Evolutionary conservation across 2,113 vertebrate species (phyloP).

Genomic region (Pseudolaguvia tuberculata): DNA sequence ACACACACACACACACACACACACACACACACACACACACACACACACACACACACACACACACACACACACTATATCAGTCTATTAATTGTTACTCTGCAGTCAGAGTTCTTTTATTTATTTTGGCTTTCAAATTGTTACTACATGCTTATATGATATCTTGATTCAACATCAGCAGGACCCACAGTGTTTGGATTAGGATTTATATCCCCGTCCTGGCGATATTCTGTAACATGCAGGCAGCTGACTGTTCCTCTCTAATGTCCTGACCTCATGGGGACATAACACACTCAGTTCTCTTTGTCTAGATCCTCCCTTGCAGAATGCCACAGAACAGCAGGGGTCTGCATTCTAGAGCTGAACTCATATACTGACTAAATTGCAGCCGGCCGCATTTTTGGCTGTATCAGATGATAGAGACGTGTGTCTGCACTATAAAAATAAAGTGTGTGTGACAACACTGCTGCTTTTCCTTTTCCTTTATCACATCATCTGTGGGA

Average conservation of each 20-base stretch:
- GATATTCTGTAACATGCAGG: slow-evolving; percentile 47
- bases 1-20: no score
- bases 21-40: no score
- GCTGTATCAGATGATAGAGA: slow-evolving; percentile 48
- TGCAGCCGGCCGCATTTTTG: slow-evolving; percentile 44
- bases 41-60: neutral
- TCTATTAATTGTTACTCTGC: slow-evolving; percentile 51
- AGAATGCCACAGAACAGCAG: slow-evolving; percentile 46
- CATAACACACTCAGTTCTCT: slow-evolving; percentile 16
- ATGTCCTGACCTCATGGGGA: slow-evolving; percentile 18
- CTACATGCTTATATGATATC: slow-evolving; percentile 35
- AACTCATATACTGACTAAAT: slow-evolving; percentile 47
- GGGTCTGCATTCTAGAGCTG: slow-evolving; percentile 44
- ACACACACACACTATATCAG: no score
- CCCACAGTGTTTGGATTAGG: slow-evolving; percentile 32
- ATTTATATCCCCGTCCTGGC: slow-evolving; percentile 40
- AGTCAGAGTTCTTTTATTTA: slow-evolving; percentile 46
- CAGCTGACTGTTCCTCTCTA: slow-evolving; percentile 52
- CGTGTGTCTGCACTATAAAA: slow-evolving; percentile 58
- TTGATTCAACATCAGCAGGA: slow-evolving; percentile 18
- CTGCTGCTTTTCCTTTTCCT: slow-evolving; percentile 51
- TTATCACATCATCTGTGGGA: slow-evolving; percentile 47
- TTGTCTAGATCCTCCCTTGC: slow-evolving; percentile 37
- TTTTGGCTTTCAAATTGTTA: slow-evolving; percentile 55
- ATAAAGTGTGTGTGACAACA: slow-evolving; percentile 57